A percentile compares a stretch with the other conserved stretches of the same genome.
Conservation (phyloP, 2,797 vertebrate genomes). For the Lerista edwardsae region DNA sequence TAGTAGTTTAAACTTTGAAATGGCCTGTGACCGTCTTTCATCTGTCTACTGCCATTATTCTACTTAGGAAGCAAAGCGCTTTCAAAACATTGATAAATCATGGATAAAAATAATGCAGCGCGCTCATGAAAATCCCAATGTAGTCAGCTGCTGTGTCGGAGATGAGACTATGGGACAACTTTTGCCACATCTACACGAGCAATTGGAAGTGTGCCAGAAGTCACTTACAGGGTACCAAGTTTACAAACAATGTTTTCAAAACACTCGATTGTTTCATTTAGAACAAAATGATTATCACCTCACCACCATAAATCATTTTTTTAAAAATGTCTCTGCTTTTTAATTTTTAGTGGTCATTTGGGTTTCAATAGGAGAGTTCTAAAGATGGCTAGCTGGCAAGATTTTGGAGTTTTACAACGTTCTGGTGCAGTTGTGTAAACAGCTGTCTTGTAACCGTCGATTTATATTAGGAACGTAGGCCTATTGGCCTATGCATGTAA, state of each 20-base stretch:
- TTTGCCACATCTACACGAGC: conserved; percentile 78
- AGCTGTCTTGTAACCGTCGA: background rate
- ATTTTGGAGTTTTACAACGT: background rate
- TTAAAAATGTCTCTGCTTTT: background rate
- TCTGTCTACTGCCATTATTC: background rate
- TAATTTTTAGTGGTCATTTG: background rate
- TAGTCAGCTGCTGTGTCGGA: conserved; percentile 79
- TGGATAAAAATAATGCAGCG: conserved; percentile 82
- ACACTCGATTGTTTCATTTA: background rate
- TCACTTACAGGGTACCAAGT: conserved; percentile 78
- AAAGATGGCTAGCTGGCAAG: background rate
- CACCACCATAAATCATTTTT: background rate
- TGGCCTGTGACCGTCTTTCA: conserved; percentile 2
- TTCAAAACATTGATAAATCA: conserved; percentile 82
- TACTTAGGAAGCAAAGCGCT: conserved; percentile 79
- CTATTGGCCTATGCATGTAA: background rate
- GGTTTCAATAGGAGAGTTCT: background rate
- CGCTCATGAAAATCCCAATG: conserved; percentile 77
- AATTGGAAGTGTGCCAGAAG: conserved; percentile 81
- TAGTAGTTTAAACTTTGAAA: conserved; percentile 37
- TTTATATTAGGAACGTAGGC: background rate
- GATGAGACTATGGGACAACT: conserved; percentile 80
- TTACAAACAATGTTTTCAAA: conserved; percentile 5
- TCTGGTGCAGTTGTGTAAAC: background rate
- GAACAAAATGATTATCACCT: background rate